Base-by-base conservation (phyloP, 2,888 invertebrate species). In the Rhynchonema sp. region DNA sequence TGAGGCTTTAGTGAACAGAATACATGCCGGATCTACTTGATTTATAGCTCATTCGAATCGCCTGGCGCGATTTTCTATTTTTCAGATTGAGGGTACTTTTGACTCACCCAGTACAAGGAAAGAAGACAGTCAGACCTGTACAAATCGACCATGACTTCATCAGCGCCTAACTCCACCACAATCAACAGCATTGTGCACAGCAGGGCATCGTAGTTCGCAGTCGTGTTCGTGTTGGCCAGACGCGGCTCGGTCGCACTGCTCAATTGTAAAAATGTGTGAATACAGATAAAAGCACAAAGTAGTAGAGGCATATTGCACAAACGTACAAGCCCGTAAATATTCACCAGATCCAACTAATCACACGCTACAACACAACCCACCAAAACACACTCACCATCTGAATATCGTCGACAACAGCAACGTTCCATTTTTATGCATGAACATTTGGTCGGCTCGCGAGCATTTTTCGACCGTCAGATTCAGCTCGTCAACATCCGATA, bases 371-470 rank as follows among this genome's bases (percentile, higher is more conserved):
- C n/a, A n/a, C n/a, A n/a, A n/a, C n/a, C n/a, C n/a, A n/a, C n/a
- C n/a, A n/a, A 22, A n/a, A n/a, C n/a, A 25, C 25, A 26, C 27
- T 17, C 87, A 76, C 66, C 83, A 84, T 68, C 84, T 86, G 69
- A 86, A 85, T 1, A 90, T 77, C 58, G 86, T 83, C 69, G 83
- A 81, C 72, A 86, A 84, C 65, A 88, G 83, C 58, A 84, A 83
- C 46, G 85, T 84, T 1, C 91, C 91, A 73, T 90, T 86, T 74
- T 94, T 92, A 73, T 89, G 86, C 75, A 92, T 88, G 76, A 98
- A 98, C 72, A 94, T 86, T 62, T 90, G 81, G 74, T 98, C 98
- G 1, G 88, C 88, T 27, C 91, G 29, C 0, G 89, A 87, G 59
- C 88, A 86, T 73, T 91, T 89, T 61, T 79, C 77, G 53, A 87